Evolutionary conservation across 2,113 vertebrate species (phyloP).

Genomic region (Patagioenas fasciata): DNA sequence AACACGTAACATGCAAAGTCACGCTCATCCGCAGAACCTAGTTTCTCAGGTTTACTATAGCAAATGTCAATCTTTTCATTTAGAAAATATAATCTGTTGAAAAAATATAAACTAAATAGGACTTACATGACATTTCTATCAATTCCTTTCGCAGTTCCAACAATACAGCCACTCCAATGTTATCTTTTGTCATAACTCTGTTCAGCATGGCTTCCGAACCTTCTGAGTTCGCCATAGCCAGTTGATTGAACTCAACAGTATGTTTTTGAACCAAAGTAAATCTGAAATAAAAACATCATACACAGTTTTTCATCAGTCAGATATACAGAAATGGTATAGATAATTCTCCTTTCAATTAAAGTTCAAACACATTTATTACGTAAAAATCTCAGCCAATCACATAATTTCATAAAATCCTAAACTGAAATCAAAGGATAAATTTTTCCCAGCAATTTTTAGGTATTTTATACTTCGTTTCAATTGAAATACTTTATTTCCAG

Average conservation of each 20-base stretch:
- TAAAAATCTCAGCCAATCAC: not conserved
- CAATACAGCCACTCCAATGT: slow-evolving; percentile 94
- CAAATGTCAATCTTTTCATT: not conserved
- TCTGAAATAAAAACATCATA: slow-evolving; percentile 73
- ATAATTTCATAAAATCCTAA: not conserved
- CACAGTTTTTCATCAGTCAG: not conserved
- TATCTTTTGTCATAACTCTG: slow-evolving; percentile 98
- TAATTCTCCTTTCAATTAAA: not conserved
- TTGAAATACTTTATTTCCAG: not conserved
- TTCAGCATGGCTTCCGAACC: slow-evolving; percentile 98
- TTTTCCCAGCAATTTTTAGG: not conserved
- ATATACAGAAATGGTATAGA: not conserved
- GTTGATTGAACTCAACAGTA: slow-evolving; percentile 98
- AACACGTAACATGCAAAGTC: not conserved
- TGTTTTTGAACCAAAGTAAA: slow-evolving; percentile 97
- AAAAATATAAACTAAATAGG: not conserved
- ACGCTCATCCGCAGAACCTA: not conserved
- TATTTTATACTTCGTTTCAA: not conserved
- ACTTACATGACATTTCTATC: slow-evolving; percentile 94
- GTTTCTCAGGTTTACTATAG: not conserved
- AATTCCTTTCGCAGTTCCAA: slow-evolving; percentile 93
- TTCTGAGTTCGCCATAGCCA: slow-evolving; percentile 98
- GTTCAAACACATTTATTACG: not conserved
- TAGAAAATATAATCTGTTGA: not conserved
- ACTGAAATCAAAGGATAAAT: not conserved